Conservation (phyloP, 1,140 invertebrate genomes). For the Myzus persicae region DNA sequence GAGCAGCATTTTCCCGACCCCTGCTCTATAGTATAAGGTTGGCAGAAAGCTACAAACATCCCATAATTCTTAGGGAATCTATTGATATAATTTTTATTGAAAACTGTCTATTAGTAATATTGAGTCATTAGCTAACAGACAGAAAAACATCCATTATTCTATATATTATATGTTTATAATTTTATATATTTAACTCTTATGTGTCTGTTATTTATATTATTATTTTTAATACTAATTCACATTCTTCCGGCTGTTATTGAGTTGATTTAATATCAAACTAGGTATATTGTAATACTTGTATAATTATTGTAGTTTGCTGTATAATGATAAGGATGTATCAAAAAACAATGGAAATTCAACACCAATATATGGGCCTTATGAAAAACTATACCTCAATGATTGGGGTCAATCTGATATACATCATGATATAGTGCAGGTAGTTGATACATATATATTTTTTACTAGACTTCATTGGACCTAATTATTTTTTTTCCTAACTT, state of each 20-base stretch:
- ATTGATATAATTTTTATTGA: no score
- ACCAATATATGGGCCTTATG: slow-evolving; percentile 33
- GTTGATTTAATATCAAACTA: neutral
- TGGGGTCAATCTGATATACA: slow-evolving; percentile 47
- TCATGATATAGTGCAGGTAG: slow-evolving; percentile 12
- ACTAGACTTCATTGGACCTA: neutral
- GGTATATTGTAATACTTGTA: neutral
- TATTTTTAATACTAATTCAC: neutral
- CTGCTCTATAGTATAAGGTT: no score
- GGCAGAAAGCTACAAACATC: no score
- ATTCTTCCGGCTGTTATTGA: neutral
- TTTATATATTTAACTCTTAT: no score
- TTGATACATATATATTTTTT: neutral
- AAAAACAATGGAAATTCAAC: slow-evolving; percentile 18
- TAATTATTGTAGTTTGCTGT: neutral
- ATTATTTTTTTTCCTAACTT: neutral
- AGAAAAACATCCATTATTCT: neutral
- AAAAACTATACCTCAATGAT: slow-evolving; percentile 30
- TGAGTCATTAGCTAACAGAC: no score
- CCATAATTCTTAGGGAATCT: no score
- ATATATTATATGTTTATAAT: neutral
- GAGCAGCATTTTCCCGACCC: no score
- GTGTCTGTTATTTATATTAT: neutral
- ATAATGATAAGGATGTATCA: neutral
- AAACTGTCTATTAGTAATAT: no score